Evolutionary conservation across 2,797 vertebrate genomes (phyloP).

Genomic region (Enteromius argenteus): DNA sequence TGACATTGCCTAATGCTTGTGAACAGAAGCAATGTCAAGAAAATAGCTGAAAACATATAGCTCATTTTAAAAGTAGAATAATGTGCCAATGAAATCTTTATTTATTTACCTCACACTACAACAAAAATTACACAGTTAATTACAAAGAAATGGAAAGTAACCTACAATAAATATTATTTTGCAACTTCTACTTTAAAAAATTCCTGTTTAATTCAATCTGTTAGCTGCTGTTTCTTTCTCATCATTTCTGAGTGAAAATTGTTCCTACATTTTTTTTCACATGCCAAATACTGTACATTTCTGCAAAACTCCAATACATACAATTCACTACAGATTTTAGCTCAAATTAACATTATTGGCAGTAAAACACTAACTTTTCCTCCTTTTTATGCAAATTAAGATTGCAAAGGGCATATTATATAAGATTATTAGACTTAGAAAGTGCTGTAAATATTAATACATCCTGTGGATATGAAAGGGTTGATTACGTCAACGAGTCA

Average conservation of each 20-base stretch:
- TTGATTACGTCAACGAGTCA: not conserved
- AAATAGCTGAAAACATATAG: not conserved
- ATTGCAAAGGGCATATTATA: not conserved
- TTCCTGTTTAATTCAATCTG: too few relatives aligned
- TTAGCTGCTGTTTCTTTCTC: too few relatives aligned
- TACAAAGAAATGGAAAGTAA: too few relatives aligned
- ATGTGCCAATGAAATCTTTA: not conserved
- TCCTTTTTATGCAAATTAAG: not conserved
- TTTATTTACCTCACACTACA: not conserved
- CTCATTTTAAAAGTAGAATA: not conserved
- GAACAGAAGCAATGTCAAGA: not conserved
- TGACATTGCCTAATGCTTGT: constrained; percentile 1
- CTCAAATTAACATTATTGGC: not conserved
- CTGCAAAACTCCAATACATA: not conserved
- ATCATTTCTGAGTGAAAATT: too few relatives aligned
- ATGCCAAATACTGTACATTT: too few relatives aligned
- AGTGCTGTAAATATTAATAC: not conserved
- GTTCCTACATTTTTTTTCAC: too few relatives aligned
- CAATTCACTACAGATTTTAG: not conserved
- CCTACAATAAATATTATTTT: too few relatives aligned
- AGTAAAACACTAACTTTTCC: not conserved
- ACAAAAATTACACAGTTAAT: too few relatives aligned
- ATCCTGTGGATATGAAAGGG: not conserved
- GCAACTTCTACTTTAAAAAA: too few relatives aligned
- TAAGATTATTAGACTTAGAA: not conserved